These are phyloP conservation scores for Eubasilissa regina DNA, from an alignment of 1,140 invertebrate genomes.

Conservation along the genomic window DNA sequence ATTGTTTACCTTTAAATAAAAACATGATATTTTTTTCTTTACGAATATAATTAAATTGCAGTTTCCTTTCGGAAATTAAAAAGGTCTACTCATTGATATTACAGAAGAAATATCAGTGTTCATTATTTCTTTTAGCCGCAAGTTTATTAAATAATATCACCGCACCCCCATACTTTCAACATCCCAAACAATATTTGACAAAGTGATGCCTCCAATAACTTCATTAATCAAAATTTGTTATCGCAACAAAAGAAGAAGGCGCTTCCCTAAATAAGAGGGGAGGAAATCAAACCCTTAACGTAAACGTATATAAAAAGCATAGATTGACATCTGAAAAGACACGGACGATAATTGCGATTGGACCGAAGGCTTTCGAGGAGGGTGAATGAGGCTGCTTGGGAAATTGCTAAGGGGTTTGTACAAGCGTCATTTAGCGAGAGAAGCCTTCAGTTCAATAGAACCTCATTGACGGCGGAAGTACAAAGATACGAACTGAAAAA, in stretches of 20 bases:
- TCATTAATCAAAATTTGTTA: slow-evolving; percentile 27
- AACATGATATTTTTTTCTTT: no score
- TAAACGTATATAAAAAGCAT: background rate
- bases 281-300: slow-evolving; percentile 20
- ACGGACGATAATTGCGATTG: slow-evolving; percentile 23
- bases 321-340: slow-evolving; percentile 34
- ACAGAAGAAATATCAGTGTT: background rate
- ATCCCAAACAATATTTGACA: slow-evolving; percentile 4
- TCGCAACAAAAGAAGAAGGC: slow-evolving; percentile 10
- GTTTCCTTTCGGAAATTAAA: no score
- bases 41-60: no score
- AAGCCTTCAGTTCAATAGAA: slow-evolving; percentile 26
- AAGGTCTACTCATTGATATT: no score
- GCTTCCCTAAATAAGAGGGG: slow-evolving; percentile 14
- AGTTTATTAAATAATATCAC: background rate
- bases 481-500: slow-evolving; percentile 21
- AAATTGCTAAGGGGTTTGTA: slow-evolving; percentile 22
- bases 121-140: background rate
- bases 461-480: slow-evolving; percentile 29
- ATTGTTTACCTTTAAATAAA: no score
- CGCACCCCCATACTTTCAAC: background rate
- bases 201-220: slow-evolving; percentile 12
- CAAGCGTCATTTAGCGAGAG: slow-evolving; percentile 37
- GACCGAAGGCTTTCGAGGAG: slow-evolving; percentile 9
- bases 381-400: slow-evolving; percentile 21